phyloP scores from a whole-genome alignment of 1,140 invertebrate genomes.

The Chironomus striatipennis region DNA sequence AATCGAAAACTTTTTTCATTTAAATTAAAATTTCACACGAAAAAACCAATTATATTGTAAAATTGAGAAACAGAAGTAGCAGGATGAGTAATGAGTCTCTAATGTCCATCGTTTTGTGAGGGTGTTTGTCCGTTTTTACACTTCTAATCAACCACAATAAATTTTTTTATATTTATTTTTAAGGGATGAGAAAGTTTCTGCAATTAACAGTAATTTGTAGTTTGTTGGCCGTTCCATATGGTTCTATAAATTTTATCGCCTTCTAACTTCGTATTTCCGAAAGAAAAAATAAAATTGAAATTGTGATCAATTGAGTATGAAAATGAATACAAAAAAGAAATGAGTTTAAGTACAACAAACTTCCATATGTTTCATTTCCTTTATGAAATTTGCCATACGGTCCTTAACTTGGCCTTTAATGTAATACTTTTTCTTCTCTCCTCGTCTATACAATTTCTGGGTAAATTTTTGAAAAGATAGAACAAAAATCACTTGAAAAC shows the following conservation, averaged over 20 bases:
- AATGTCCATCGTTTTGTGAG: too few species aligned
- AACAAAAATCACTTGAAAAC: not conserved
- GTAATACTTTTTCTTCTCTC: not conserved
- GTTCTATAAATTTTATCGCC: not conserved
- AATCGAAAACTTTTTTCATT: not conserved
- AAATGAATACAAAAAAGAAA: too few species aligned
- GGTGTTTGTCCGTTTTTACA: too few species aligned
- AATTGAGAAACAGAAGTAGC: not conserved
- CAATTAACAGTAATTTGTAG: not conserved
- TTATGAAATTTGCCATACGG: constrained; percentile 16
- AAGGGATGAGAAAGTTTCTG: not conserved
- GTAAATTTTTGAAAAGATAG: not conserved
- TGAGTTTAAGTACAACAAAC: not conserved
- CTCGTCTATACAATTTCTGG: not conserved
- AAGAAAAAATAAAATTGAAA: too few species aligned
- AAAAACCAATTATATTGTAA: too few species aligned
- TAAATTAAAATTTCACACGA: not conserved
- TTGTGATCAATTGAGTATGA: constrained; percentile 22
- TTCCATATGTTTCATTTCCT: constrained; percentile 9
- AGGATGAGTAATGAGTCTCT: not conserved
- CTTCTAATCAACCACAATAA: too few species aligned
- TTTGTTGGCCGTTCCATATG: not conserved
- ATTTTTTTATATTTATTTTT: too few species aligned
- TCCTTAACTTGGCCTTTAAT: not conserved
- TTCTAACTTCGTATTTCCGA: not conserved